phyloP scores from a whole-genome alignment of 2,888 invertebrate genomes.

The Trichopoda pennipes region DNA sequence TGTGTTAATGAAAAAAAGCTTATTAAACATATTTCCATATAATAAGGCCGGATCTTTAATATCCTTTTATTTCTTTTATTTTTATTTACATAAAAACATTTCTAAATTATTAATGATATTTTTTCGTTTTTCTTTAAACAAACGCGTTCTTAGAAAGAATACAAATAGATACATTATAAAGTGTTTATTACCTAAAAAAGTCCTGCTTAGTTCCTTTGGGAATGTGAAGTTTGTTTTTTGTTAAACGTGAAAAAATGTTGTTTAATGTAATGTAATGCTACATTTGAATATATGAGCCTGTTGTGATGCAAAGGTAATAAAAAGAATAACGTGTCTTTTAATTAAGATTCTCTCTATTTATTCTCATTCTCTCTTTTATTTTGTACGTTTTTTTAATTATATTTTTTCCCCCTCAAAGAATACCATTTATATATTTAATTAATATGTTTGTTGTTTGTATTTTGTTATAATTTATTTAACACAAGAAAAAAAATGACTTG shows the following conservation, averaged over 20 bases:
- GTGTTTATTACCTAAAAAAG: conserved; percentile 26
- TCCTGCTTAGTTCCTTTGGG: conserved; percentile 39
- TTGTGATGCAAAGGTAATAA: conserved; percentile 68
- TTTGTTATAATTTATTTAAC: conserved; percentile 29
- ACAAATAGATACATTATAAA: conserved; percentile 30
- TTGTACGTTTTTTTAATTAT: conserved; percentile 19
- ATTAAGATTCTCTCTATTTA: conserved; percentile 61
- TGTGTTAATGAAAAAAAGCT: no score
- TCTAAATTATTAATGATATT: conserved; percentile 56
- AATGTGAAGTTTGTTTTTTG: conserved; percentile 30
- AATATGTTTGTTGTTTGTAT: conserved; percentile 25
- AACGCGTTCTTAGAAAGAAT: conserved; percentile 29
- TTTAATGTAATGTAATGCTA: conserved; percentile 20
- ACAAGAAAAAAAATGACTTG: conserved; percentile 22
- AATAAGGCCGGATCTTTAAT: no score
- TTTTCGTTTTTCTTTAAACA: neutral
- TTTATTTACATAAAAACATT: neutral
- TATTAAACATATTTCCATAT: no score
- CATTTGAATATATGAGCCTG: conserved; percentile 62
- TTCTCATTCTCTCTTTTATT: conserved; percentile 17
- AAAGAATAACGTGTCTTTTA: conserved; percentile 66
- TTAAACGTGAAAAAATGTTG: conserved; percentile 9
- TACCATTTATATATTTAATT: conserved; percentile 20
- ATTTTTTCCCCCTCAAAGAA: conserved; percentile 4
- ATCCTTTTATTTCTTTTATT: no score